Conservation (phyloP, 23 tunicate species). For the Clavelina lepadiformis region DNA sequence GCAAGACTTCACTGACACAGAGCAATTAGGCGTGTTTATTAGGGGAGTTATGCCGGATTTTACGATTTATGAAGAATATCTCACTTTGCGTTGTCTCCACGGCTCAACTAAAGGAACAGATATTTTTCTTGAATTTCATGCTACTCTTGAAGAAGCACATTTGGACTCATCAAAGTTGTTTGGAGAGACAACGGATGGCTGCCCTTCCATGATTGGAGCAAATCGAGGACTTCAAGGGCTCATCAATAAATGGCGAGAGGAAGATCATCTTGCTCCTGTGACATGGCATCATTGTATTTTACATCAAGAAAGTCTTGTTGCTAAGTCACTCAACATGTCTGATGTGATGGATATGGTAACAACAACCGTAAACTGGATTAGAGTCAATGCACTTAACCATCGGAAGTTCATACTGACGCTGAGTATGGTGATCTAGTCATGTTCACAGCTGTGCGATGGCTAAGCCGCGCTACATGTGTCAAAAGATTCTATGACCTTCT, state of each 20-base stretch:
- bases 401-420: constrained; percentile 41
- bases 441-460: constrained; percentile 51
- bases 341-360: constrained; percentile 42
- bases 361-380: constrained; percentile 50
- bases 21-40: constrained; percentile 32
- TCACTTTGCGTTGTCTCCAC: constrained; percentile 31
- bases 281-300: constrained; percentile 59
- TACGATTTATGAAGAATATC: constrained; percentile 46
- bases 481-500: constrained; percentile 40
- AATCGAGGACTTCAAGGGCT: constrained; percentile 49
- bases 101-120: constrained; percentile 37
- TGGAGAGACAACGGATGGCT: constrained; percentile 57
- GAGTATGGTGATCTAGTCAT: constrained; percentile 49
- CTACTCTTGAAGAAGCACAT: constrained; percentile 27
- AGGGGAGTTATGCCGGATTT: constrained; percentile 44
- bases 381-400: constrained; percentile 47
- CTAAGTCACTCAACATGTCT: constrained; percentile 37
- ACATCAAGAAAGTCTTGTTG: constrained; percentile 57
- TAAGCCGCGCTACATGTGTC: constrained; percentile 59
- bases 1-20: constrained; percentile 44
- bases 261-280: constrained; percentile 41
- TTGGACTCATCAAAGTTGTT: constrained; percentile 31
- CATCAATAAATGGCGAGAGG: constrained; percentile 60
- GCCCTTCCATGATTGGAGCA: constrained; percentile 50
- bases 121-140: constrained; percentile 39